A percentile compares a stretch with the other conserved stretches of the same genome.
Conservation (phyloP, 2,888 invertebrate genomes). For the Tetropium fuscum region DNA sequence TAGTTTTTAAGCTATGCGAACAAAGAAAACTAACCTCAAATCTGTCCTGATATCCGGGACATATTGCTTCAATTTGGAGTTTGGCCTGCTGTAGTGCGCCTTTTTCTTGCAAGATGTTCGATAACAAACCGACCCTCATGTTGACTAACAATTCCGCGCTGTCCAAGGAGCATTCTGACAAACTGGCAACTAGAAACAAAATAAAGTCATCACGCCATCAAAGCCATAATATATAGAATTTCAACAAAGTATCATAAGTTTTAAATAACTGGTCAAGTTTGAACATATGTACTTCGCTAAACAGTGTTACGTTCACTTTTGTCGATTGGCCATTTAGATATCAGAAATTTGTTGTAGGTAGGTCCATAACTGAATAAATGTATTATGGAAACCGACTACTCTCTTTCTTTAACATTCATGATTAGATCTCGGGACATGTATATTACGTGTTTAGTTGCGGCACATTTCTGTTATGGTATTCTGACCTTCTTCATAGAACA, state of each 20-base stretch:
- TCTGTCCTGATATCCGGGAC: constrained; percentile 39
- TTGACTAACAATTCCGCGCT: constrained; percentile 24
- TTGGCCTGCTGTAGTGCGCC: constrained; percentile 28
- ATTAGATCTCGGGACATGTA: too few relatives aligned
- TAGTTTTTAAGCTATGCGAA: neutral
- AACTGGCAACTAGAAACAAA: constrained; percentile 21
- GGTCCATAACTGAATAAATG: too few relatives aligned
- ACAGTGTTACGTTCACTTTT: too few relatives aligned
- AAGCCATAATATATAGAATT: neutral
- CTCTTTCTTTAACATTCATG: too few relatives aligned
- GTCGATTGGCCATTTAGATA: too few relatives aligned
- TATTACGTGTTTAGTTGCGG: too few relatives aligned
- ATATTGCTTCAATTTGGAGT: constrained; percentile 32
- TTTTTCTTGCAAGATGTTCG: constrained; percentile 29
- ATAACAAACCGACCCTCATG: constrained; percentile 24
- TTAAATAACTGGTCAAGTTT: too few relatives aligned
- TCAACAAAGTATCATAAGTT: neutral
- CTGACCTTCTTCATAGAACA: too few relatives aligned
- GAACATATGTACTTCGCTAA: too few relatives aligned
- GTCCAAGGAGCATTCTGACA: constrained; percentile 1
- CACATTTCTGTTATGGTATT: too few relatives aligned
- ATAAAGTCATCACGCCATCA: neutral
- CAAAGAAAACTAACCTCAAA: constrained; percentile 37
- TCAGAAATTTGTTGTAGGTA: too few relatives aligned
- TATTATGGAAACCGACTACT: too few relatives aligned